phyloP scores from a whole-genome alignment of 2,113 vertebrate genomes.

The Oostethus manadensis region DNA sequence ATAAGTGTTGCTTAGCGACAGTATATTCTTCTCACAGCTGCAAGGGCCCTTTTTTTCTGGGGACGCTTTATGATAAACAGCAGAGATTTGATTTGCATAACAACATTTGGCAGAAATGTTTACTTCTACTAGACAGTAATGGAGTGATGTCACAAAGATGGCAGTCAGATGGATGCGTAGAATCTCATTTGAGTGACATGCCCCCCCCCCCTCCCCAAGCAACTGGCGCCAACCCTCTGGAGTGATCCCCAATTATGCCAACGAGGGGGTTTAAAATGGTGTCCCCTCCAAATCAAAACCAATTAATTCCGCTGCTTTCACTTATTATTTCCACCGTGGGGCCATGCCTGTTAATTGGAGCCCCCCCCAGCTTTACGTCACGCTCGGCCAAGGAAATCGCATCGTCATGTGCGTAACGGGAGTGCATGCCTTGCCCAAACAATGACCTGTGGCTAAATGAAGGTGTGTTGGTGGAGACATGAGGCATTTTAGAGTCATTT shows the following conservation, averaged over 20 bases:
- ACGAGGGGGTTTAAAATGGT: slow-evolving; percentile 46
- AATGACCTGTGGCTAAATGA: slow-evolving; percentile 12
- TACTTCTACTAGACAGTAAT: too few species aligned
- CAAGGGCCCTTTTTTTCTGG: too few species aligned
- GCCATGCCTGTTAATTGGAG: slow-evolving; percentile 65
- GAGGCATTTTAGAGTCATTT: slow-evolving; percentile 20
- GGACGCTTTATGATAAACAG: too few species aligned
- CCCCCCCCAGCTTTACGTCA: slow-evolving; percentile 57
- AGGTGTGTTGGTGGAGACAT: slow-evolving; percentile 16
- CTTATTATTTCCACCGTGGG: slow-evolving; percentile 74
- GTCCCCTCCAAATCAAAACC: slow-evolving; percentile 77
- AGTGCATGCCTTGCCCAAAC: slow-evolving; percentile 26
- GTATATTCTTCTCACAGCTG: too few species aligned
- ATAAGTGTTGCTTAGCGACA: too few species aligned
- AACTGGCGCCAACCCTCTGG: slow-evolving; percentile 66
- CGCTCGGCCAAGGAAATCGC: slow-evolving; percentile 62
- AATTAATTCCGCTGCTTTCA: slow-evolving; percentile 81
- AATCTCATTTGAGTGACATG: too few species aligned
- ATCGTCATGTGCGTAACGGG: slow-evolving; percentile 58
- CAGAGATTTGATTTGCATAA: too few species aligned
- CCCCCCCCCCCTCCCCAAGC: slow-evolving; percentile 7
- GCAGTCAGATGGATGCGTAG: too few species aligned
- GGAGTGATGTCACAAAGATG: too few species aligned
- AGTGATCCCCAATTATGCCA: slow-evolving; percentile 65
- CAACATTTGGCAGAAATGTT: too few species aligned